These are phyloP conservation scores for Lordiphosa stackelbergi DNA, from an alignment of 1,140 invertebrate species.

Conservation along the genomic window DNA sequence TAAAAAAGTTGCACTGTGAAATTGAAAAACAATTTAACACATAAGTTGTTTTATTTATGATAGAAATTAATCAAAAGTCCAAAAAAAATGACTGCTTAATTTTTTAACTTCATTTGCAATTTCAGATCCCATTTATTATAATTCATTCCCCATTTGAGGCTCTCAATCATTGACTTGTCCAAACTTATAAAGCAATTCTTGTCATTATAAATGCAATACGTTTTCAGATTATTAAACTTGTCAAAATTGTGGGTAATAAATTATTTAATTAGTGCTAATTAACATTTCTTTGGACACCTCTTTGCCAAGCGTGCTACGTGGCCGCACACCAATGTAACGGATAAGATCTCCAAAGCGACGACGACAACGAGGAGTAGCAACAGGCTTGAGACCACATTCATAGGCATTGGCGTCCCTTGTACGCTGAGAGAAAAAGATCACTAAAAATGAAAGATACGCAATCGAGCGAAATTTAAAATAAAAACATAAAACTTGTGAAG, in stretches of 20 bases:
- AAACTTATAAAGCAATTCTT: slow-evolving; percentile 1
- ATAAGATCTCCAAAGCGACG: slow-evolving; percentile 59
- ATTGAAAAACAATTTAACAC: too few relatives aligned
- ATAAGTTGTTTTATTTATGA: too few relatives aligned
- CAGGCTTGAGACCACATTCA: slow-evolving; percentile 5
- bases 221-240: slow-evolving; percentile 14
- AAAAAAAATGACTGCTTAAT: slow-evolving; percentile 2
- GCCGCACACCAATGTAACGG: slow-evolving; percentile 33
- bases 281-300: slow-evolving; percentile 43
- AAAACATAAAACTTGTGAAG: too few relatives aligned
- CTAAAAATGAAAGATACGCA: background rate
- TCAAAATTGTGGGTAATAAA: slow-evolving; percentile 44
- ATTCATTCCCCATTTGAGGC: slow-evolving; percentile 8
- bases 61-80: slow-evolving; percentile 2
- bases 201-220: slow-evolving; percentile 11
- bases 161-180: slow-evolving; percentile 2
- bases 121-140: slow-evolving; percentile 8
- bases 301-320: slow-evolving; percentile 35
- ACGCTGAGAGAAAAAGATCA: slow-evolving; percentile 5
- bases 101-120: slow-evolving; percentile 5
- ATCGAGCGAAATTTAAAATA: too few relatives aligned
- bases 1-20: too few relatives aligned
- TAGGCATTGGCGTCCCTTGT: background rate
- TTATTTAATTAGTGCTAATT: slow-evolving; percentile 68
- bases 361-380: slow-evolving; percentile 12